These are phyloP conservation scores for Scytalopus superciliaris DNA, from an alignment of 2,113 vertebrate species.

Conservation along the genomic window DNA sequence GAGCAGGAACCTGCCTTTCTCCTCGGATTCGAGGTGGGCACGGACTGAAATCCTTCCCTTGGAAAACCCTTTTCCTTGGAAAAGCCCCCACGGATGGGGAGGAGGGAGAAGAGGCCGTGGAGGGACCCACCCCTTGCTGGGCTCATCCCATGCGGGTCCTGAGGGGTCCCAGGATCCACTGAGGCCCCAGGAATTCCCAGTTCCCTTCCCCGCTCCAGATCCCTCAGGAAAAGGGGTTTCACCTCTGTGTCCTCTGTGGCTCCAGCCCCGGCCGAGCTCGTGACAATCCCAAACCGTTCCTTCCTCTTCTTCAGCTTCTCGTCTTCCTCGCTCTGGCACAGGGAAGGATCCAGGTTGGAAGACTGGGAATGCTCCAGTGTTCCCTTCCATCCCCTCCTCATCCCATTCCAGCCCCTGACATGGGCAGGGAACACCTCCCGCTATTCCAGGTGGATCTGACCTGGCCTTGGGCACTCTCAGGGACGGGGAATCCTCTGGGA, in stretches of 20 bases:
- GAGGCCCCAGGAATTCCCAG: neutral
- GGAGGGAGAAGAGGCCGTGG: neutral
- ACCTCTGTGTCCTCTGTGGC: slow-evolving; percentile 83
- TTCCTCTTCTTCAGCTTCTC: slow-evolving; percentile 94
- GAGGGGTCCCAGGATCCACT: neutral
- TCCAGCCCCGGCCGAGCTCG: slow-evolving; percentile 68
- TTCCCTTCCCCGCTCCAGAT: neutral
- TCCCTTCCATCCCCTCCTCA: neutral
- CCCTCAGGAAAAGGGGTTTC: neutral
- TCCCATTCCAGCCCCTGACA: neutral
- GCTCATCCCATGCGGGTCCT: neutral
- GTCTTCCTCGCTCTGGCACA: slow-evolving; percentile 84
- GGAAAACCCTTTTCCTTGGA: neutral
- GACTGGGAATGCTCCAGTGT: neutral
- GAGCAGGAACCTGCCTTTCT: neutral
- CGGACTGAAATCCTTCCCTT: neutral
- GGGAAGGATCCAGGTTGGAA: neutral
- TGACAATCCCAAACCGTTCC: slow-evolving; percentile 87
- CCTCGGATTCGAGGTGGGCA: too few relatives aligned
- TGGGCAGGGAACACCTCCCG: neutral
- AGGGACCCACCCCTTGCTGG: too few relatives aligned
- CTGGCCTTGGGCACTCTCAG: neutral
- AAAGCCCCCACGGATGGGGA: neutral
- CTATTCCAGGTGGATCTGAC: neutral
- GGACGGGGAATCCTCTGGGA: neutral